Base-by-base conservation (phyloP, 2,797 vertebrate genomes). In the Zalophus californianus region DNA sequence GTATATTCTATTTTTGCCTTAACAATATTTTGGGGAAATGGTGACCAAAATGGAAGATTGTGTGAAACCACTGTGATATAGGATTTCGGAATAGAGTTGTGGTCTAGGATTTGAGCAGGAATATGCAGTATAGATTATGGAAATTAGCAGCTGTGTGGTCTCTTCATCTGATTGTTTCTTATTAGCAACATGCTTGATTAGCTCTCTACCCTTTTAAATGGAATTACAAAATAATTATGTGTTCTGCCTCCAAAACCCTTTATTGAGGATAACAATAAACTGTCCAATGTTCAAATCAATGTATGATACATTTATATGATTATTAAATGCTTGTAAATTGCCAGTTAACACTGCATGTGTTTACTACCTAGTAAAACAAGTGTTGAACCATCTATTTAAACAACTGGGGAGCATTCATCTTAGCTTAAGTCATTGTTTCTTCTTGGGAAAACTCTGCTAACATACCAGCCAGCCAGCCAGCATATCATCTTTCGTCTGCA, bases 201-300 rank as follows among this genome's bases (percentile, higher is more conserved):
- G 60, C 62, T 78, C 56, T 93, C 35, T 90, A 87, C 66, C 77
- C 70, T 97, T 98, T 97, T 90, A 96, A 93, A 93, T 94, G 54
- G 70, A 96, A 94, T 97, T 93, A 97, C 95, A 95, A 97, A 98
- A 96, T 98, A 98, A 98, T 93, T 86, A 85, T 97, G 25, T 94
- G 93, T 96, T 96, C 95, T 98, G 84, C 64, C 90, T 97, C 62
- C 52, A 97, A 98, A 97, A 78, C 62, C 66, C 87, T 91, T 77
- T 96, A 97, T 58, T 97, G 75, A 91, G 86, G 56, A 96, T 97
- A 96, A 98, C 96, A 98, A 97, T 85, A 96, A 97, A 96, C 86
- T 86, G 16, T 62, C 64, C 27, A 92, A 64, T 87, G 79, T 79
- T 96, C n/a, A 97, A 92, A 94, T 96, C 83, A 90, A 77, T 91